phyloP scores from a whole-genome alignment of 2,113 vertebrate genomes.

The Takifugu bimaculatus region DNA sequence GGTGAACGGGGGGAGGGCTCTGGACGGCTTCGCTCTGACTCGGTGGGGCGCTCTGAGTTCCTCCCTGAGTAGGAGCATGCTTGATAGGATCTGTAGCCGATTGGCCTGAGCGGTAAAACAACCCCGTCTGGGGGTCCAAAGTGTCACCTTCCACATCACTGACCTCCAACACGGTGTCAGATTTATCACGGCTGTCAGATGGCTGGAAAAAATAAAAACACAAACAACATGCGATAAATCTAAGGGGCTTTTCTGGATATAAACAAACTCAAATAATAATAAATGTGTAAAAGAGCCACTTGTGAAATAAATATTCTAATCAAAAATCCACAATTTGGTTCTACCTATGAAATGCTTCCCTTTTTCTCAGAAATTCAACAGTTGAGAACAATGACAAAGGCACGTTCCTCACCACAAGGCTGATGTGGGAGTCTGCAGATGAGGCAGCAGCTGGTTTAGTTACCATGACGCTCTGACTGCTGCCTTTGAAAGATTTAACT shows the following conservation, averaged over 20 bases:
- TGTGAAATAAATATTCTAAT: too few species aligned
- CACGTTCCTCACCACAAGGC: conserved; percentile 79
- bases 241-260: background rate
- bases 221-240: background rate
- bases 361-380: too few species aligned
- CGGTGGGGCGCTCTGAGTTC: background rate
- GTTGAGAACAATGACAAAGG: too few species aligned
- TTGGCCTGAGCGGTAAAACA: conserved; percentile 91
- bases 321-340: too few species aligned
- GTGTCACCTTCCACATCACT: conserved; percentile 95
- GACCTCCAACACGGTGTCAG: conserved; percentile 81
- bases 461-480: conserved; percentile 79
- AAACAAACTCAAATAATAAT: background rate
- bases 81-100: conserved; percentile 59
- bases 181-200: conserved; percentile 78
- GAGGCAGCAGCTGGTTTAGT: conserved; percentile 79
- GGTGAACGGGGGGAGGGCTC: conserved; percentile 42
- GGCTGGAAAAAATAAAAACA: conserved; percentile 60
- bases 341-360: too few species aligned
- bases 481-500: conserved; percentile 79
- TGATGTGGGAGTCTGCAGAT: conserved; percentile 77
- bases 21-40: conserved; percentile 37
- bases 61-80: conserved; percentile 60
- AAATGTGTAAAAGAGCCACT: background rate
- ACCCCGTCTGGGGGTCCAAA: conserved; percentile 94